Evolutionary conservation across 2,797 vertebrate species (phyloP), one percentile per base, ranked within the genome.

Genomic region (Nannoperca obscura): DNA sequence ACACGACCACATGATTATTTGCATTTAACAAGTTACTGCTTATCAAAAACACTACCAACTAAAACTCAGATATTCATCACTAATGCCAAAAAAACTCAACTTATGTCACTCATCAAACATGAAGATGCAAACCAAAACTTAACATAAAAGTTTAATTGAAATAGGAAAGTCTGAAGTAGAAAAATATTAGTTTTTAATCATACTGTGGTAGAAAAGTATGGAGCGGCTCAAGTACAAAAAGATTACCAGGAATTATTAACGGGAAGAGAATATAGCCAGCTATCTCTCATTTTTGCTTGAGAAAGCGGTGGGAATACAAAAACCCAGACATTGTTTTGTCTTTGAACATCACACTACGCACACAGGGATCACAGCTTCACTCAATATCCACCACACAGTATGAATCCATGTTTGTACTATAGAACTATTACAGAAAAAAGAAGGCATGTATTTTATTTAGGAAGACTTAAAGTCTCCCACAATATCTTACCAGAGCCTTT

Each of bases 181-280:
- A 91, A 92, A 90, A 91, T 78, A 91, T 74, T 59, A 3, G 38
- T 82, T 87, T 79, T 70, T 75, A 55, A 82, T 86, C 60, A 81
- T 83, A 84, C 46, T 84, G 52, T 81, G 63, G 71, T 90, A 91
- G 65, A 91, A 88, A 92, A 84, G 57, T 67, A 75, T 75, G 88
- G 76, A 83, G 81, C 79, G 79, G 79, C 86, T 89, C 84, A 93
- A 85, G 70, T 91, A 93, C 66, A 91, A 90, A 90, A 91, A 75
- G 66, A 78, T 78, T 32, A 72, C 30, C 32, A 71, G 77, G 74
- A 84, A 70, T 38, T 74, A 81, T 58, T 82, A 70, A 83, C 68
- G 83, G 78, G 74, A 75, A 91, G 94, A 95, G 94, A 95, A 95
- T 92, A 95, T 94, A 95, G 93, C 94, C 94, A 93, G 94, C 95